Conservation (phyloP, 2,113 vertebrate genomes). For the Condylura cristata region DNA sequence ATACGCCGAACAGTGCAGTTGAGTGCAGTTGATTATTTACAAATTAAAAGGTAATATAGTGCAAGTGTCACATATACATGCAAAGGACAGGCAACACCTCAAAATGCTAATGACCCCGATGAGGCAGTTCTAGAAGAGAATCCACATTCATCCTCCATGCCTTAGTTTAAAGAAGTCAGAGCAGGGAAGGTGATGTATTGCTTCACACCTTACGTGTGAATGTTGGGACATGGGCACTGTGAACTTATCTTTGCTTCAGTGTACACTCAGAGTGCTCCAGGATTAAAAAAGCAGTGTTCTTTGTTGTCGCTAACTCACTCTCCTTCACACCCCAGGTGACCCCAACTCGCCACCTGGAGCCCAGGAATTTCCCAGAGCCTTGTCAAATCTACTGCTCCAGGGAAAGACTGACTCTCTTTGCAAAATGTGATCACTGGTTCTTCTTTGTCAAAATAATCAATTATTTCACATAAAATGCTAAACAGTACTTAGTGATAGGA, state of each 20-base stretch:
- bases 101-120: not conserved
- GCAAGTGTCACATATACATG: not conserved
- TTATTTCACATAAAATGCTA: slow-evolving; percentile 6
- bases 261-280: not conserved
- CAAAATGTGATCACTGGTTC: not conserved
- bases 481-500: not conserved
- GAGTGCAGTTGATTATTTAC: not conserved
- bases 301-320: not conserved
- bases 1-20: not conserved
- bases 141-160: not conserved
- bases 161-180: not conserved
- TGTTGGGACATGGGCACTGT: rapidly evolving
- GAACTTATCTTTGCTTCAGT: not conserved
- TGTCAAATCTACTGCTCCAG: not conserved
- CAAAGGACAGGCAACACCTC: not conserved
- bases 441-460: not conserved
- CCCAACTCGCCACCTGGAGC: not conserved
- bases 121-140: not conserved
- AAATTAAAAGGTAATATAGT: not conserved
- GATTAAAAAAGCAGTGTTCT: not conserved
- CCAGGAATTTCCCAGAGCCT: not conserved
- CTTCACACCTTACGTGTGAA: not conserved
- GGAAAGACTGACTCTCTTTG: not conserved
- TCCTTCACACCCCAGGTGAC: not conserved
- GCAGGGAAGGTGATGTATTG: rapidly evolving